A percentile compares a stretch with the other conserved stretches of the same genome.
Evolutionary conservation across 2,797 vertebrate species (phyloP).

Genomic region (Anguilla anguilla): DNA sequence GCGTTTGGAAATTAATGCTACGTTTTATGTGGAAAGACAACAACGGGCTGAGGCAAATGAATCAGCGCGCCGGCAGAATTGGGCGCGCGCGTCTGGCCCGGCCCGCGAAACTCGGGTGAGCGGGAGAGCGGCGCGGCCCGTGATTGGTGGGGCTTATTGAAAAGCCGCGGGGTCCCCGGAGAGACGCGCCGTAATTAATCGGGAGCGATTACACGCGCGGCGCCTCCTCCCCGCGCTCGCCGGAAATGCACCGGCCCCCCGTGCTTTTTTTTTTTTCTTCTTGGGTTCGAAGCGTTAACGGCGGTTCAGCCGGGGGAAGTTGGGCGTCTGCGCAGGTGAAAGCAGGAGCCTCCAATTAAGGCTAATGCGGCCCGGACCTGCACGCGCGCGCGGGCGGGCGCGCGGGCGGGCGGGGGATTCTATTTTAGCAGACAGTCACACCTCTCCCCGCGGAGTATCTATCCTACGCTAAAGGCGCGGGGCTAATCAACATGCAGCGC

Average conservation of each 20-base stretch:
- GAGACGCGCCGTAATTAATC: neutral
- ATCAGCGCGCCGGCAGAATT: neutral
- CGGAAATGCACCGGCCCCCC: neutral
- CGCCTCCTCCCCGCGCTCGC: neutral
- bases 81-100: neutral
- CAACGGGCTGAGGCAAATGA: neutral
- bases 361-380: neutral
- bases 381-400: too few relatives aligned
- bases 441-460: neutral
- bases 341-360: slow-evolving; percentile 7
- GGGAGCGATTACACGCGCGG: slow-evolving; percentile 5
- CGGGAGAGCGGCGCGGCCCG: neutral
- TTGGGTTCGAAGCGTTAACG: neutral
- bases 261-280: neutral
- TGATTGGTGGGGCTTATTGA: neutral
- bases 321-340: neutral
- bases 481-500: slow-evolving; percentile 2
- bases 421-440: slow-evolving; percentile 1
- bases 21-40: neutral
- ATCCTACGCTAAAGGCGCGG: neutral
- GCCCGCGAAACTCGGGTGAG: neutral
- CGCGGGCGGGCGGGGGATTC: neutral
- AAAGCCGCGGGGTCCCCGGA: neutral
- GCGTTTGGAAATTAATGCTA: neutral
- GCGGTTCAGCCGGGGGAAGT: neutral